Evolutionary conservation across 2,888 invertebrate genomes (phyloP).

Genomic region (Crematogaster levior): DNA sequence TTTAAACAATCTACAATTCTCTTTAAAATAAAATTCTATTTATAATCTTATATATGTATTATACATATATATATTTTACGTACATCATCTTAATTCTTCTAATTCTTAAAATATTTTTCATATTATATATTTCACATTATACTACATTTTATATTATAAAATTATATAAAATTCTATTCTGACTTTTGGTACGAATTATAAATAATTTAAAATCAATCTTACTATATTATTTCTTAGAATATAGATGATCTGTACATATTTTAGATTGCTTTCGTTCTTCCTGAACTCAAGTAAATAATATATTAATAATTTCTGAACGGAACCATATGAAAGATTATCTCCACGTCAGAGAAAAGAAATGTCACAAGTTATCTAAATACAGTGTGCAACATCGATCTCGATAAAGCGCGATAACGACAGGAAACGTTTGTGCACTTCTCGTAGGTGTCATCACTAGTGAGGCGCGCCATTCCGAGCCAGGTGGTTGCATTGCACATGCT

Average conservation of each 20-base stretch:
- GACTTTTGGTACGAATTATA: neutral
- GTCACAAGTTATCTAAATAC: conserved; percentile 32
- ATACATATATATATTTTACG: neutral
- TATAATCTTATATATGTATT: neutral
- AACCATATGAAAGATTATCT: conserved; percentile 7
- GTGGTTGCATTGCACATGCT: conserved; percentile 62
- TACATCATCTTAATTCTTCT: neutral
- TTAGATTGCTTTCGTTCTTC: neutral
- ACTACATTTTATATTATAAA: too few species aligned
- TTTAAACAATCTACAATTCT: neutral
- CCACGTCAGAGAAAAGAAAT: neutral
- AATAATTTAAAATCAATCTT: neutral
- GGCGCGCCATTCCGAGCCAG: conserved; percentile 59
- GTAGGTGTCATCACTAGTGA: conserved; percentile 55
- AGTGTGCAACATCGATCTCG: neutral
- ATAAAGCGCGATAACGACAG: conserved; percentile 32
- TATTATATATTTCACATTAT: too few species aligned
- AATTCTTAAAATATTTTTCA: neutral
- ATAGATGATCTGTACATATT: neutral
- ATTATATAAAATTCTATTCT: neutral
- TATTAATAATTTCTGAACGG: conserved; percentile 15
- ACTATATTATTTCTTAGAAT: neutral
- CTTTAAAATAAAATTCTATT: neutral
- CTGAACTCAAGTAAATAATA: neutral
- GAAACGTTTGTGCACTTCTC: conserved; percentile 43